Evolutionary conservation across 2,888 invertebrate species (phyloP).

Genomic region (Latheticus oryzae): DNA sequence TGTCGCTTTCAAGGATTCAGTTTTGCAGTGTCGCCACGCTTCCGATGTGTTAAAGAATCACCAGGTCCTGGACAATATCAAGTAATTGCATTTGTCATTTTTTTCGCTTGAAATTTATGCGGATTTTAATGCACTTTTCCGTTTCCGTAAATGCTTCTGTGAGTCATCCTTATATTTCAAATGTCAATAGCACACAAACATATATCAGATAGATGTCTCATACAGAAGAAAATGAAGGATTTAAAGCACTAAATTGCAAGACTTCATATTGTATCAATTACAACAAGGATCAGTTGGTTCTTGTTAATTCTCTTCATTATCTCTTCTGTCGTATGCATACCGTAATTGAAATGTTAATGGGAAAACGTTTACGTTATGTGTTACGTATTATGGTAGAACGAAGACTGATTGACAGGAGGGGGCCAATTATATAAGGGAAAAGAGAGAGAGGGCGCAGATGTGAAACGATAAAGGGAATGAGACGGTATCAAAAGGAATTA

Average conservation of each 20-base stretch:
- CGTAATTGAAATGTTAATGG: slow-evolving; percentile 47
- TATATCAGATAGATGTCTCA: slow-evolving; percentile 55
- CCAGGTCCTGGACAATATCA: slow-evolving; percentile 54
- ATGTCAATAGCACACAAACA: slow-evolving; percentile 56
- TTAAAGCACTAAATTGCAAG: too few relatives aligned
- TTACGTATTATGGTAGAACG: slow-evolving; percentile 12
- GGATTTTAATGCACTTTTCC: slow-evolving; percentile 30
- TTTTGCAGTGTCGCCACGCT: slow-evolving; percentile 39
- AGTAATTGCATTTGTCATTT: slow-evolving; percentile 44
- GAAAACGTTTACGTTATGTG: slow-evolving; percentile 35
- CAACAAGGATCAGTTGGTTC: slow-evolving; percentile 34
- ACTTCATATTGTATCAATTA: slow-evolving; percentile 47
- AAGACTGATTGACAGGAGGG: slow-evolving; percentile 21
- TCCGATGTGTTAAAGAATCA: slow-evolving; percentile 34
- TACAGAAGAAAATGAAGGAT: too few relatives aligned
- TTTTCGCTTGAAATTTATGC: slow-evolving; percentile 35
- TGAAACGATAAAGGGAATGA: too few relatives aligned
- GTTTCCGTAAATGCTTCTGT: slow-evolving; percentile 34
- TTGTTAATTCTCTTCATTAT: slow-evolving; percentile 47
- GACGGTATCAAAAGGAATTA: too few relatives aligned
- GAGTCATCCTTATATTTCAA: slow-evolving; percentile 60
- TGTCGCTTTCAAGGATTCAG: too few relatives aligned
- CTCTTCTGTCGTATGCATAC: slow-evolving; percentile 37
- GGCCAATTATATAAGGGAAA: too few relatives aligned
- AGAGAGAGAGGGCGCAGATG: too few relatives aligned